phyloP scores from a whole-genome alignment of 2,113 vertebrate species.

The Callorhinus ursinus region DNA sequence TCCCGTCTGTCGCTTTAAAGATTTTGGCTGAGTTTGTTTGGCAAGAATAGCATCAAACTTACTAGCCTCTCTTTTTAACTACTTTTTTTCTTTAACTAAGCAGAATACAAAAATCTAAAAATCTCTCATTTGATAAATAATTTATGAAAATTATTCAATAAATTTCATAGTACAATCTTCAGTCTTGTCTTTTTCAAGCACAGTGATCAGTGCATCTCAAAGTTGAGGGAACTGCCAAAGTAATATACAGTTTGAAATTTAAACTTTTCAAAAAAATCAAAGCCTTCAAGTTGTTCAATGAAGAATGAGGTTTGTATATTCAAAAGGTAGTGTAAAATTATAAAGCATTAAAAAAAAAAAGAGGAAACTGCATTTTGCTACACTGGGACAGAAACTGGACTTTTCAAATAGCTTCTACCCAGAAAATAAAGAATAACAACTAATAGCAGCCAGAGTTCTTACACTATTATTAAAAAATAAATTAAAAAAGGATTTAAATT shows the following conservation, averaged over 20 bases:
- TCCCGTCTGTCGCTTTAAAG: constrained; percentile 77
- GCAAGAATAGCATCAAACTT: constrained; percentile 81
- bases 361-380: constrained; percentile 77
- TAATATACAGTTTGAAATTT: constrained; percentile 78
- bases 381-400: constrained; percentile 73
- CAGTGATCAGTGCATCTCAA: constrained; percentile 88
- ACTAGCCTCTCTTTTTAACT: constrained; percentile 76
- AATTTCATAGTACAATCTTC: constrained; percentile 87
- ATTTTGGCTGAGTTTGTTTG: constrained; percentile 81
- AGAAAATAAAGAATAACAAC: constrained; percentile 65
- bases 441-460: constrained; percentile 70
- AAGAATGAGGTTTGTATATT: constrained; percentile 82
- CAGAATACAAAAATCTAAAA: constrained; percentile 83
- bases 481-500: constrained; percentile 74
- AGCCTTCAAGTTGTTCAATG: constrained; percentile 79
- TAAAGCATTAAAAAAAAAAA: constrained; percentile 71
- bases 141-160: constrained; percentile 84
- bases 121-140: constrained; percentile 85
- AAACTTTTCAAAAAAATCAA: constrained; percentile 77
- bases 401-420: constrained; percentile 68
- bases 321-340: constrained; percentile 75
- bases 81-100: constrained; percentile 72
- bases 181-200: constrained; percentile 85
- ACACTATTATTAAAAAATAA: constrained; percentile 79
- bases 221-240: constrained; percentile 79